Evolutionary conservation across 2,888 invertebrate species (phyloP).

Genomic region (Heliconius sara): DNA sequence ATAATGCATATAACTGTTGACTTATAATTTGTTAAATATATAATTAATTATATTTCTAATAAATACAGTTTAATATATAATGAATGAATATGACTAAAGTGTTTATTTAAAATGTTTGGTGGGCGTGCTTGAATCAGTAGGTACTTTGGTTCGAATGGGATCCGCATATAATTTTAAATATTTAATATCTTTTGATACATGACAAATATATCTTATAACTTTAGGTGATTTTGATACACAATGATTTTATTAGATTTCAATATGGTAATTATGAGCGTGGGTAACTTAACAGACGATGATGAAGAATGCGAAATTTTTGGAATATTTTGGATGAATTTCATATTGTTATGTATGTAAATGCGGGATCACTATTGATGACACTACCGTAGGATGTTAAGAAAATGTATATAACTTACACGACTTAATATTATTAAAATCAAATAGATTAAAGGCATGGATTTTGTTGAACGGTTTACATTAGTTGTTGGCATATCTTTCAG

Average conservation of each 20-base stretch:
- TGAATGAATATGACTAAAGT: constrained; percentile 47
- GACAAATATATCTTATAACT: constrained; percentile 42
- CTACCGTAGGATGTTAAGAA: constrained; percentile 62
- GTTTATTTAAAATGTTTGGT: constrained; percentile 46
- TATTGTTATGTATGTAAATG: constrained; percentile 67
- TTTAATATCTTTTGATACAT: constrained; percentile 46
- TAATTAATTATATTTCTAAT: constrained; percentile 67
- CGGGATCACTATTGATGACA: constrained; percentile 74
- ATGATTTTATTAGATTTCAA: constrained; percentile 44
- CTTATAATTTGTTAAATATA: constrained; percentile 74
- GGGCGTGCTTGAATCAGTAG: constrained; percentile 42
- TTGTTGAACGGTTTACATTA: constrained; percentile 39
- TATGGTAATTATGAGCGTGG: constrained; percentile 20
- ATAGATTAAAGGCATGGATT: constrained; percentile 55
- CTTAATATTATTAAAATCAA: constrained; percentile 67
- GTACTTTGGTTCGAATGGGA: constrained; percentile 50
- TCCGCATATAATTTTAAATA: constrained; percentile 42
- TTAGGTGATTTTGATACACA: constrained; percentile 46
- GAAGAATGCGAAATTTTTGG: constrained; percentile 14
- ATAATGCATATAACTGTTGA: constrained; percentile 76
- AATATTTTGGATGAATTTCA: constrained; percentile 37
- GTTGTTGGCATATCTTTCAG: constrained; percentile 45
- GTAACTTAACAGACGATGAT: not conserved
- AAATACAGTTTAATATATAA: constrained; percentile 51
- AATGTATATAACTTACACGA: constrained; percentile 72